Conservation (phyloP, 2,888 invertebrate species). For the Tupiocoris notatus region DNA sequence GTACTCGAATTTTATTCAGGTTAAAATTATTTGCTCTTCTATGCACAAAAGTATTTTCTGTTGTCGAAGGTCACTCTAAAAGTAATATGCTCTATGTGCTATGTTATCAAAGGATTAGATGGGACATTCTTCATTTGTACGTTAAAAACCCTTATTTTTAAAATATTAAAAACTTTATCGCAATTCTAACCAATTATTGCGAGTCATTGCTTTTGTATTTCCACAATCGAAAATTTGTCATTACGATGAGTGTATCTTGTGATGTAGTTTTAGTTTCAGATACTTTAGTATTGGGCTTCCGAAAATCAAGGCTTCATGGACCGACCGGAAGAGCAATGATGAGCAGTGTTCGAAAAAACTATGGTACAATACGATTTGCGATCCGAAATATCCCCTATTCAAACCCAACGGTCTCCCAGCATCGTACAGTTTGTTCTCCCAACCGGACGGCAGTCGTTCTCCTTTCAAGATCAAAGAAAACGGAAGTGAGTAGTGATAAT, state of each 20-base stretch:
- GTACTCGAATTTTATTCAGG: too few species aligned
- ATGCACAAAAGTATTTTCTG: too few species aligned
- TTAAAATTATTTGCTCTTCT: too few species aligned
- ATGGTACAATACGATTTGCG: constrained; percentile 70
- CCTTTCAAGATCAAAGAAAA: neutral
- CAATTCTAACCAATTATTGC: too few species aligned
- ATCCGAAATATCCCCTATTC: constrained; percentile 75
- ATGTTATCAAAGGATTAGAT: too few species aligned
- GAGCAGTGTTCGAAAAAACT: constrained; percentile 51
- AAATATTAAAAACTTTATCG: too few species aligned
- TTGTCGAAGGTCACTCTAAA: too few species aligned
- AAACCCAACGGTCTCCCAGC: constrained; percentile 71
- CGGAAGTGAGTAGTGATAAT: neutral
- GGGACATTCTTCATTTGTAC: too few species aligned
- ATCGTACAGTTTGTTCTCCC: constrained; percentile 69
- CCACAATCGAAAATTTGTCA: too few species aligned
- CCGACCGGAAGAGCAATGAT: constrained; percentile 47
- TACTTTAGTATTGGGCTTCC: constrained; percentile 58
- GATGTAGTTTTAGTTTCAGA: constrained; percentile 54
- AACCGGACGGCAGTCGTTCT: constrained; percentile 64
- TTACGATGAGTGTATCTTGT: neutral
- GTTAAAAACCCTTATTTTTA: too few species aligned
- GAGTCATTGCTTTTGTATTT: too few species aligned
- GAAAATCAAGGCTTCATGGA: constrained; percentile 52
- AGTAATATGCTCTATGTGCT: too few species aligned